Percentiles rank a stretch among this genome's conserved stretches.
These are phyloP conservation scores for Andrena camellia DNA, from an alignment of 2,888 invertebrate species.

Conservation along the genomic window DNA sequence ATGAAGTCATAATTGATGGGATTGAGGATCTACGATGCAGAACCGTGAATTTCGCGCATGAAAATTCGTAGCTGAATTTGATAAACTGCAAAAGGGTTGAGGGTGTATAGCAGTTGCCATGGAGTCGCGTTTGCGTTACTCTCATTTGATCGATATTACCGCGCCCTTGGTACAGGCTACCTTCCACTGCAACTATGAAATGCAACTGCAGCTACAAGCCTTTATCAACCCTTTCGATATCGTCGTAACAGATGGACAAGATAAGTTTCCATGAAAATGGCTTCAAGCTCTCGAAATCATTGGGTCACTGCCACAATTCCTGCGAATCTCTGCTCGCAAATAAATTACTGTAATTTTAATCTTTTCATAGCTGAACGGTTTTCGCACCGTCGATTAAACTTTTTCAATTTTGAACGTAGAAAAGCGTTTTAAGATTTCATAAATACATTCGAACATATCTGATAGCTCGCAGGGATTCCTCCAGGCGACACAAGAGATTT, in stretches of 20 bases:
- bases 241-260: not conserved
- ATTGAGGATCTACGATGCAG: too few species aligned
- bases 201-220: slow-evolving; percentile 14
- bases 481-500: too few species aligned
- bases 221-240: not conserved
- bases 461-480: too few species aligned
- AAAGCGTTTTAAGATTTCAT: too few species aligned
- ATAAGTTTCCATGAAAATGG: not conserved
- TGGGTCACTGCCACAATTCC: too few species aligned
- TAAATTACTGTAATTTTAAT: too few species aligned
- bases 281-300: not conserved
- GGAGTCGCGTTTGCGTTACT: slow-evolving; percentile 67
- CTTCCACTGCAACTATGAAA: slow-evolving; percentile 43
- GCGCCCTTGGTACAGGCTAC: slow-evolving; percentile 50
- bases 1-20: not conserved
- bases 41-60: not conserved
- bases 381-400: too few species aligned
- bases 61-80: slow-evolving; percentile 32
- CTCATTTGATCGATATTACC: slow-evolving; percentile 77
- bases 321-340: too few species aligned
- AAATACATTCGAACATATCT: too few species aligned
- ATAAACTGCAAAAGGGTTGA: slow-evolving; percentile 22
- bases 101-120: slow-evolving; percentile 67
- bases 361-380: too few species aligned
- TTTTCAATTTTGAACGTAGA: too few species aligned